Percentiles rank a stretch among this genome's conserved stretches.
These are phyloP conservation scores for Agrilus cyanescens DNA, from an alignment of 2,888 invertebrate genomes.

Conservation along the genomic window DNA sequence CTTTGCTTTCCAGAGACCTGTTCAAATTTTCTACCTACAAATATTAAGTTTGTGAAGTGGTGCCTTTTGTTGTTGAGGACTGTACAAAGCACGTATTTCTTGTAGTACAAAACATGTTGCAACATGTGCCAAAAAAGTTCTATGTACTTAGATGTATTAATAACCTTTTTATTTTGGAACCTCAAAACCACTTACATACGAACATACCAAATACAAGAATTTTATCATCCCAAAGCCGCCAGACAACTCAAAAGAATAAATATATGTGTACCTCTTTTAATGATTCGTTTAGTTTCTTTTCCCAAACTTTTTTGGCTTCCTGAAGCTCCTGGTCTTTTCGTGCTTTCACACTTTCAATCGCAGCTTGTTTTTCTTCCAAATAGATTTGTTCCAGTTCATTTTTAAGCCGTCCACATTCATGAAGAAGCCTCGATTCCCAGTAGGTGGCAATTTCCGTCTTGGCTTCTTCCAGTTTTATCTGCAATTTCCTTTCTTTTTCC, in stretches of 20 bases:
- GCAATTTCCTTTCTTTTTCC: constrained; percentile 35
- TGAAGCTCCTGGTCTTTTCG: constrained; percentile 47
- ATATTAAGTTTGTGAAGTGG: not conserved
- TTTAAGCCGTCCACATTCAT: constrained; percentile 50
- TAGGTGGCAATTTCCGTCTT: constrained; percentile 44
- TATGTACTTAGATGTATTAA: too few species aligned
- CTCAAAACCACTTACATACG: too few species aligned
- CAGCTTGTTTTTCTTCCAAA: constrained; percentile 46
- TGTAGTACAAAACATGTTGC: too few species aligned
- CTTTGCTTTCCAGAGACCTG: constrained; percentile 51
- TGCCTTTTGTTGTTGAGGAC: not conserved
- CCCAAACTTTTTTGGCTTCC: constrained; percentile 42
- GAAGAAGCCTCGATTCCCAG: constrained; percentile 51
- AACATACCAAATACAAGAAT: too few species aligned
- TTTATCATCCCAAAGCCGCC: too few species aligned
- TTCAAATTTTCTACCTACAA: constrained; percentile 54
- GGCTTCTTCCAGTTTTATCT: constrained; percentile 38
- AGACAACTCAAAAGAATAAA: not conserved
- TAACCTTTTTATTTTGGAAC: too few species aligned
- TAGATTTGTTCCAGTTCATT: constrained; percentile 48
- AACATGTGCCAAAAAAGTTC: too few species aligned
- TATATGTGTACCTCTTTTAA: constrained; percentile 38
- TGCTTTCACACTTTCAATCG: constrained; percentile 42
- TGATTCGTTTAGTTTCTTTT: constrained; percentile 36
- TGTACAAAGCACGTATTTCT: too few species aligned